Percentiles rank a stretch among this genome's conserved stretches.
These are phyloP conservation scores for Dynastes tityus DNA, from an alignment of 2,888 invertebrate species.

Conservation along the genomic window DNA sequence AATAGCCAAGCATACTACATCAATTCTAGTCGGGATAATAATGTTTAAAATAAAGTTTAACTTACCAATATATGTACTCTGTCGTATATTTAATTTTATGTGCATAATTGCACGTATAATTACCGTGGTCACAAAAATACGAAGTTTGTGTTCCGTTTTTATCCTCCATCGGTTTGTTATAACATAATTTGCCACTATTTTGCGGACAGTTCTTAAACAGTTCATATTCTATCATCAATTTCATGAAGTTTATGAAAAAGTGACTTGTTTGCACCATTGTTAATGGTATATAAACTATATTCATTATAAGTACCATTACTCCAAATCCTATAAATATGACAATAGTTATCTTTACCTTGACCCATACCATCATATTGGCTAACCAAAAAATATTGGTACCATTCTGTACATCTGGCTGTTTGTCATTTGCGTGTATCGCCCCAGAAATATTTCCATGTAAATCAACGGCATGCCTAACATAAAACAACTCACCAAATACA, in stretches of 20 bases:
- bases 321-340: constrained; percentile 53
- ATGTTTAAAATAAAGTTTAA: not conserved
- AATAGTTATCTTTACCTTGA: not conserved
- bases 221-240: constrained; percentile 52
- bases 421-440: constrained; percentile 57
- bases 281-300: constrained; percentile 53
- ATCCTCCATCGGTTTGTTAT: not conserved
- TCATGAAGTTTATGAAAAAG: constrained; percentile 54
- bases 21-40: too few species aligned
- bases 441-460: constrained; percentile 59
- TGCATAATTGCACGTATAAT: constrained; percentile 41
- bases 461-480: constrained; percentile 57
- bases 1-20: too few species aligned
- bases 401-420: constrained; percentile 60
- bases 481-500: constrained; percentile 51
- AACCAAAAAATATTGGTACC: constrained; percentile 59
- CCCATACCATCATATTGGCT: not conserved
- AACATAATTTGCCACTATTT: constrained; percentile 21
- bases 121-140: constrained; percentile 41
- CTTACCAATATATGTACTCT: constrained; percentile 55
- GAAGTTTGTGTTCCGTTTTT: not conserved
- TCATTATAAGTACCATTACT: constrained; percentile 53
- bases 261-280: constrained; percentile 48
- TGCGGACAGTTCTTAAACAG: constrained; percentile 51
- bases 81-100: constrained; percentile 52